Evolutionary conservation across 2,113 vertebrate species (phyloP), one percentile per base, ranked within the genome.

Genomic region (Sander vitreus): DNA sequence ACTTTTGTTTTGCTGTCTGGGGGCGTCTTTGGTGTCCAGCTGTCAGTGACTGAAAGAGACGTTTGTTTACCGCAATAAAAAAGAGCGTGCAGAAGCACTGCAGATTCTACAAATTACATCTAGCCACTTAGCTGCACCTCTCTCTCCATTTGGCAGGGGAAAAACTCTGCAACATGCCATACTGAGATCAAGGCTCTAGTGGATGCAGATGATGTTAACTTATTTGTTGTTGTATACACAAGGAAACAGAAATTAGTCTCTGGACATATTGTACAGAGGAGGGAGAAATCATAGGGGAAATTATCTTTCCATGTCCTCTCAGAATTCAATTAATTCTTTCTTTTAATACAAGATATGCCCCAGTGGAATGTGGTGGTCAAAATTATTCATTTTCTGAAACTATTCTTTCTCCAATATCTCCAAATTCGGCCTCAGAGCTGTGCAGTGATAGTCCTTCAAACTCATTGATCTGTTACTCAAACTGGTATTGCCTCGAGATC

Each of bases 1-100:
- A 86, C 76, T 70, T 86, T 88, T 68, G 90, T 93, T 91, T 91
- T 84, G 81, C 69, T 82, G n/a, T 93, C 76, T 84, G 82, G 79
- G 76, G 89, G 81, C 39, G 57, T 84, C 85, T 84, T 58, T 78
- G 50, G 85, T 85, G 83, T 92, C 85, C 91, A 91, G 82, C 85
- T 87, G 88, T 78, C 85, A 60, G 73, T 14, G 70, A 58, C 75
- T 77, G 69, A 91, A 87, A 83, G 73, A 76, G 68, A 76, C 14
- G 43, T 81, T 92, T 91, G 92, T 91, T 90, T 91, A 84, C 89
- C 0, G 45, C 81, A 79, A 84, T 90, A 85, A 76, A 79, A 79
- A 43, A 6, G 58, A 83, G 70, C 12, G 48, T 78, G 75, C 33
- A 70, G 53, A 64, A 70, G 63, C 64, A 62, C 65, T 2, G 54